Conservation (phyloP, 2,113 vertebrate species). For the Speoplatyrhinus poulsoni region DNA sequence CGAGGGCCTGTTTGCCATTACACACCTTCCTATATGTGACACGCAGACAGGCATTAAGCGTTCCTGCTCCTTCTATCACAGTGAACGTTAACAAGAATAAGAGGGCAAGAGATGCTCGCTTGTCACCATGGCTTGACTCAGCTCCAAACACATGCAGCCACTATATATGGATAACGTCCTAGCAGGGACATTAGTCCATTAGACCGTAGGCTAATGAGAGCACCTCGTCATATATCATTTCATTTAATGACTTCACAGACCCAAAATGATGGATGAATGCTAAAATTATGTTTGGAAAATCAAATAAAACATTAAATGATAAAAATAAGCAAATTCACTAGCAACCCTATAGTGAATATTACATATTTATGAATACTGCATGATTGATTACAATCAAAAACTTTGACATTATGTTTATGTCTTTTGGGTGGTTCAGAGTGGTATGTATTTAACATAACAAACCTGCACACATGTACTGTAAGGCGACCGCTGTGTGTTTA, state of each 20-base stretch:
- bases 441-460: not conserved
- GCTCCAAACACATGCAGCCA: not conserved
- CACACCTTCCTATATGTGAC: not conserved
- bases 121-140: not conserved
- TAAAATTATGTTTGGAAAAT: not conserved
- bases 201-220: not conserved
- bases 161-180: not conserved
- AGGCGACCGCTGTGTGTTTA: not conserved
- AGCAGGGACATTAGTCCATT: not conserved
- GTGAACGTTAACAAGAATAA: not conserved
- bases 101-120: not conserved
- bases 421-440: no score
- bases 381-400: not conserved
- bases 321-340: not conserved
- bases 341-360: not conserved
- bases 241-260: not conserved
- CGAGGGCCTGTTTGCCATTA: constrained; percentile 13
- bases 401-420: not conserved
- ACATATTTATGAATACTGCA: not conserved
- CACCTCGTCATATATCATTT: not conserved
- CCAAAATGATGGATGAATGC: not conserved
- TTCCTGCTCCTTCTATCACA: not conserved
- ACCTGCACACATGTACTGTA: not conserved
- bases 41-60: no score
- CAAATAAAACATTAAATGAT: not conserved